Conservation (phyloP, 1,140 invertebrate species). For the Dendrolimus kikuchii region DNA sequence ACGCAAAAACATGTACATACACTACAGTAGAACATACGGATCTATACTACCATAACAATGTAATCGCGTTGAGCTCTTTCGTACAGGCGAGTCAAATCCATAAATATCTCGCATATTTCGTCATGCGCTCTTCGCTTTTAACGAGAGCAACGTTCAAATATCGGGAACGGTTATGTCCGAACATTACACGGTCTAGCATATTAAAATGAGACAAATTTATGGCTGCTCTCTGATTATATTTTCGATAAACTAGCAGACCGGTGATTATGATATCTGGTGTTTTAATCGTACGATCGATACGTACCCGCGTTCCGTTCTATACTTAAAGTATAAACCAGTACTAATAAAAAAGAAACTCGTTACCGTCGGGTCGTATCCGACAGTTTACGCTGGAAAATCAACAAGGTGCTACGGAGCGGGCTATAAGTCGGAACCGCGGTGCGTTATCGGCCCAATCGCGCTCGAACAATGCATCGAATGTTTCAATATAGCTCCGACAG, state of each 20-base stretch:
- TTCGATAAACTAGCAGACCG: slow-evolving; percentile 66
- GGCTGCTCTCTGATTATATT: slow-evolving; percentile 61
- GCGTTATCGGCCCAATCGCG: slow-evolving; percentile 59
- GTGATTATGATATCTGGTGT: slow-evolving; percentile 69
- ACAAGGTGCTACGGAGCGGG: slow-evolving; percentile 47
- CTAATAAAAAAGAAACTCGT: slow-evolving; percentile 68
- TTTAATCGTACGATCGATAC: slow-evolving; percentile 65
- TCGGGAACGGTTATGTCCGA: slow-evolving; percentile 38
- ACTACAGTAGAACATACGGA: too few relatives aligned
- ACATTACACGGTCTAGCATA: slow-evolving; percentile 61
- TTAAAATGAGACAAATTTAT: slow-evolving; percentile 71
- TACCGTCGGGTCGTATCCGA: slow-evolving; percentile 42
- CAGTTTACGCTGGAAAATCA: slow-evolving; percentile 65
- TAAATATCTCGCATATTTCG: slow-evolving; percentile 17
- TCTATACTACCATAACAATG: slow-evolving; percentile 7
- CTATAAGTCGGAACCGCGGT: slow-evolving; percentile 44
- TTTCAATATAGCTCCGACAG: slow-evolving; percentile 66
- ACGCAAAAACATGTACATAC: too few relatives aligned
- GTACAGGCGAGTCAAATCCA: slow-evolving; percentile 25
- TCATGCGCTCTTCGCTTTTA: slow-evolving; percentile 19
- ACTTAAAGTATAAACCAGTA: slow-evolving; percentile 49
- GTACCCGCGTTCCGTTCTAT: slow-evolving; percentile 51
- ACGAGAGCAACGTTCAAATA: slow-evolving; percentile 47
- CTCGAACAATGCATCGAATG: slow-evolving; percentile 64
- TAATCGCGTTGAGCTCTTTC: slow-evolving; percentile 57